Evolutionary conservation across 2,797 vertebrate genomes (phyloP), one percentile per base, ranked within the genome.

Genomic region (Lemur catta): DNA sequence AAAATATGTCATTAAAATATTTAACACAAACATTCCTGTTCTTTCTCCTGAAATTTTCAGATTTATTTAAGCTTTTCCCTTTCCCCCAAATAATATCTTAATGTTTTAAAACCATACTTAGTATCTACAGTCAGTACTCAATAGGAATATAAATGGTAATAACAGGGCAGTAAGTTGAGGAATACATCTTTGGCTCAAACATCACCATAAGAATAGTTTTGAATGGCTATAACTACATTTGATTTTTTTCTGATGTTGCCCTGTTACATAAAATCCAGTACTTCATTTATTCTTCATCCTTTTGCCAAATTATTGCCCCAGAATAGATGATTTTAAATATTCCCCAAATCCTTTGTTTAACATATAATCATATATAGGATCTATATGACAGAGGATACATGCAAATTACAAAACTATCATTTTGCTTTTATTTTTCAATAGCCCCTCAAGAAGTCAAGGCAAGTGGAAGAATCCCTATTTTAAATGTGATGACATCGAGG

Each of bases 341-440:
- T 67, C 33, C 33, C 41, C 15, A 33, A 12, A 84, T 79, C 38
- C 72, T 90, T 94, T 88, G 67, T 92, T 88, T 81, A 90, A 38
- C 35, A 41, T 93, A 22, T 38, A 61, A 69, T 80, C 22, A n/a
- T 52, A 71, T 38, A 93, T 89, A 72, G 74, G n/a, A 78, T 78
- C 9, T 80, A 43, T 38, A 11, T 93, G 82, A 61, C 9, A 69
- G 15, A 90, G 5, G 11, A n/a, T 46, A 71, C 1, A 24, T 41
- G 18, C n/a, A 24, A 50, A 48, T 76, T 85, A 50, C 67, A 84
- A 65, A 90, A 67, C 33, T 38, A 26, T 67, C 18, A n/a, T 82
- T 95, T 88, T 89, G 78, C 65, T 55, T 95, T 81, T 80, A 11
- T 76, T 75, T 92, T 95, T 63, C 74, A 87, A 79, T 24, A 67